A percentile compares a stretch with the other conserved stretches of the same genome.
These are phyloP conservation scores for Thalpophila matura DNA, from an alignment of 2,888 invertebrate genomes.

Conservation along the genomic window DNA sequence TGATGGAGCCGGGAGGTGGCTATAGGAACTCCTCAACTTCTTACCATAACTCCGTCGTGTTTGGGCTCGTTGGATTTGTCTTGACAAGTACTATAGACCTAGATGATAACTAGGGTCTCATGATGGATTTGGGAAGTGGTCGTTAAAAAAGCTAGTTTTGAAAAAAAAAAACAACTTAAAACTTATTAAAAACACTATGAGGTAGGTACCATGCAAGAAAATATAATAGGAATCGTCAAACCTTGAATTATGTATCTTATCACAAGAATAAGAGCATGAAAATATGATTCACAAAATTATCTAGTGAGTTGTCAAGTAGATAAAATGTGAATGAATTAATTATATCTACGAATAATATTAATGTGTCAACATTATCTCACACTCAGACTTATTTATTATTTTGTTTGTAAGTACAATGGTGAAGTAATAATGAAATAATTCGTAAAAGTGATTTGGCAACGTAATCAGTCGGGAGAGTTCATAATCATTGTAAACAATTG, in stretches of 20 bases:
- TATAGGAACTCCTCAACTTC: too few species aligned
- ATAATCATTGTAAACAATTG: conserved; percentile 64
- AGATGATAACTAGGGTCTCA: too few species aligned
- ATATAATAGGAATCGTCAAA: conserved; percentile 25
- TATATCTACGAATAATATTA: conserved; percentile 27
- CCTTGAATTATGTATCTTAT: conserved; percentile 52
- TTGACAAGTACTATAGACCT: too few species aligned
- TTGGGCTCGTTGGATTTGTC: too few species aligned
- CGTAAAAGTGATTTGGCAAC: conserved; percentile 28
- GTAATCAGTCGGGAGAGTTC: conserved; percentile 50
- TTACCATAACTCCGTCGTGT: too few species aligned
- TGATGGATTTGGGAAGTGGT: too few species aligned
- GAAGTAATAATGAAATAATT: conserved; percentile 14
- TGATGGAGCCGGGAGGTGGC: too few species aligned
- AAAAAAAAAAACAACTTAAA: too few species aligned
- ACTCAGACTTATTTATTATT: neutral
- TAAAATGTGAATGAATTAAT: conserved; percentile 41
- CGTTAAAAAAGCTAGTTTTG: too few species aligned
- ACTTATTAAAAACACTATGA: too few species aligned
- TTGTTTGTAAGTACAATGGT: conserved; percentile 1
- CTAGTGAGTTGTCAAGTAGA: conserved; percentile 40
- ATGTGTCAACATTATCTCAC: conserved; percentile 11
- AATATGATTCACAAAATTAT: conserved; percentile 43
- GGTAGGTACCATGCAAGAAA: conserved; percentile 21
- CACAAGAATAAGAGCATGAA: conserved; percentile 40